Evolutionary conservation across 2,113 vertebrate genomes (phyloP), one percentile per base, ranked within the genome.

Genomic region (Anarrhichthys ocellatus): DNA sequence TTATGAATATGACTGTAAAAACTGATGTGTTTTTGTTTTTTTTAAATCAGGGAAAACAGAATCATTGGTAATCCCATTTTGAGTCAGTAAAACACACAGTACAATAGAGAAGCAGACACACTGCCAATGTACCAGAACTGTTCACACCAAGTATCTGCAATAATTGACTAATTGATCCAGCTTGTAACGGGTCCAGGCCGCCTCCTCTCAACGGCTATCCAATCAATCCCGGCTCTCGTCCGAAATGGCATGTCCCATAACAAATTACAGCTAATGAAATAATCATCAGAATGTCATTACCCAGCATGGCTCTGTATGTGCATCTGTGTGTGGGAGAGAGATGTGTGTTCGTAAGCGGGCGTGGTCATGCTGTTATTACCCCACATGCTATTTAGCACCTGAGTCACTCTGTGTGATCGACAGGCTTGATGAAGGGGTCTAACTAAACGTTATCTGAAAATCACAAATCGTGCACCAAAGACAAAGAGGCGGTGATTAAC

Each of bases 211-310:
- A 73, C 73, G 78, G 78, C 82, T 85, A 70, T 89, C 92, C 92
- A 92, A 93, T 95, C 94, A 92, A 90, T 93, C 89, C 87, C 74
- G 79, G 81, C 89, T 91, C 85, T 92, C 79, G 87, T 93, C 91
- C 78, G 87, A 94, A 95, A 94, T 95, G 93, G 94, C 95, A 94
- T 80, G 89, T 95, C 94, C 92, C 90, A 59, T 90, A 94, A 93
- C 94, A 92, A 95, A 96, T 95, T 94, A 94, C 80, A 92, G 90
- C 93, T 95, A 95, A 95, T 95, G 91, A 93, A 95, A 95, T 94
- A 95, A 95, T 93, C 93, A 95, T 94, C 92, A 93, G 82, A 91
- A 87, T 91, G 92, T 94, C 93, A 95, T 95, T 91, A 92, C 93
- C 89, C 90, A 91, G 92, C 87, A 46, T 88, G 91, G 83, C 73